phyloP scores from a whole-genome alignment of 2,797 vertebrate genomes.

The Parotocinclus haroldoi region DNA sequence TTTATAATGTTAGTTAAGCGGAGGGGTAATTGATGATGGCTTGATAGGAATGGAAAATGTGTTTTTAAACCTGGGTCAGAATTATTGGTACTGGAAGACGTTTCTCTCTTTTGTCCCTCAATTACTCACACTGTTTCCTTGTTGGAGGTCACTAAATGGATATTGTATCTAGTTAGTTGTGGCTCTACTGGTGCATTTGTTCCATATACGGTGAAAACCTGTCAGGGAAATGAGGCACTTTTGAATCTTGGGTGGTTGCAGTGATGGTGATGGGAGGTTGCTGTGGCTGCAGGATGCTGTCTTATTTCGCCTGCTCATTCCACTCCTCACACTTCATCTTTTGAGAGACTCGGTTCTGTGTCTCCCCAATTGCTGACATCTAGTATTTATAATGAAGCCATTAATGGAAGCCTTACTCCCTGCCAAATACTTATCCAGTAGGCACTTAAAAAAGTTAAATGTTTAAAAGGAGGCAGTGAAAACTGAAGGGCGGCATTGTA shows the following conservation, averaged over 20 bases:
- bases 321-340: conserved; percentile 8
- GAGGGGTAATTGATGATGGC: conserved; percentile 17
- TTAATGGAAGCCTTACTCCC: conserved; percentile 37
- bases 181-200: conserved; percentile 55
- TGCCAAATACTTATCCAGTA: conserved; percentile 17
- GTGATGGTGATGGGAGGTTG: conserved; percentile 14
- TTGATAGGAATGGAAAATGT: conserved; percentile 2
- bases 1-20: conserved; percentile 36
- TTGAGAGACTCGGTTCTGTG: conserved; percentile 11
- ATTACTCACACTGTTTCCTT: conserved; percentile 19
- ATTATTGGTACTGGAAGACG: conserved; percentile 10
- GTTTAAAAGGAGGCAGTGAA: too few species aligned
- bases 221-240: conserved; percentile 45
- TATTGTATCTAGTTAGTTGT: conserved; percentile 49
- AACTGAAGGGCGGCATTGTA: too few species aligned
- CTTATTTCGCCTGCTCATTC: too few species aligned
- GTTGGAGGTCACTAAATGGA: conserved; percentile 43
- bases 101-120: conserved; percentile 10
- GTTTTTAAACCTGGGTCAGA: conserved; percentile 28
- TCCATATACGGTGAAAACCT: conserved; percentile 49
- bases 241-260: conserved; percentile 19
- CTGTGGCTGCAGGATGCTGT: conserved; percentile 14
- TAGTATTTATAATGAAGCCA: conserved; percentile 44
- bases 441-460: too few species aligned
- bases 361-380: conserved; percentile 14